Evolutionary conservation across 2,113 vertebrate genomes (phyloP).

Genomic region (Hypocryptadius cinnamomeus): DNA sequence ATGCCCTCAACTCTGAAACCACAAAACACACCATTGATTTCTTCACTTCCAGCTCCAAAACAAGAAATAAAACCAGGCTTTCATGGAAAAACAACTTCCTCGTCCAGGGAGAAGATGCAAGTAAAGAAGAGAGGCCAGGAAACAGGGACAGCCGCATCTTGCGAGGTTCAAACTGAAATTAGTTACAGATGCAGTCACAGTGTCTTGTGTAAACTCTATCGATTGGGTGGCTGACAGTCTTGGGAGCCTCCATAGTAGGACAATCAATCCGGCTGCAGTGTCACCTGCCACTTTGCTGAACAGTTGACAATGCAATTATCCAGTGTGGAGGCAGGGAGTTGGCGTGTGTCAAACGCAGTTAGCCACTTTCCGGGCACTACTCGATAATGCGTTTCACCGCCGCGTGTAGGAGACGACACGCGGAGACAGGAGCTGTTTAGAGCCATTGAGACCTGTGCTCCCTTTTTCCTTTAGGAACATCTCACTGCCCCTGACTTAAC

Average conservation of each 20-base stretch:
- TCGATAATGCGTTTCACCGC: slow-evolving; percentile 73
- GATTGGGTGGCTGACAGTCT: slow-evolving; percentile 80
- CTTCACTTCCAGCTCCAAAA: slow-evolving; percentile 64
- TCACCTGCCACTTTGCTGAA: slow-evolving; percentile 84
- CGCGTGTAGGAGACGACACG: slow-evolving; percentile 52
- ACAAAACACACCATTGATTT: slow-evolving; percentile 67
- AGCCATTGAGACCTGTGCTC: slow-evolving; percentile 67
- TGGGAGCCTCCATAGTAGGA: slow-evolving; percentile 71
- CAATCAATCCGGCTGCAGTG: slow-evolving; percentile 78
- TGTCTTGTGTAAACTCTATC: slow-evolving; percentile 82
- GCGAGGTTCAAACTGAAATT: slow-evolving; percentile 78
- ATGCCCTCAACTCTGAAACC: slow-evolving; percentile 70
- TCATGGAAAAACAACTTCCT: slow-evolving; percentile 16
- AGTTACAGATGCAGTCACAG: slow-evolving; percentile 82
- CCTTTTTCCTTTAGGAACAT: slow-evolving; percentile 35
- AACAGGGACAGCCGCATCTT: slow-evolving; percentile 41
- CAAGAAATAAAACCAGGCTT: slow-evolving; percentile 15
- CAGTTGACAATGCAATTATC: slow-evolving; percentile 88
- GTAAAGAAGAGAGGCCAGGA: slow-evolving; percentile 1
- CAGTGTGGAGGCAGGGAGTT: slow-evolving; percentile 84
- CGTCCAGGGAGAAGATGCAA: not conserved
- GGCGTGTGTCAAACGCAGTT: slow-evolving; percentile 84
- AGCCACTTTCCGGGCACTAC: slow-evolving; percentile 75
- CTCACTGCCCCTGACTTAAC: slow-evolving; percentile 61
- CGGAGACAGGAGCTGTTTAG: slow-evolving; percentile 68